Percentiles rank a stretch among this genome's conserved stretches.
phyloP scores from a whole-genome alignment of 92 coral and sea anemone species.

The Porites lobata region DNA sequence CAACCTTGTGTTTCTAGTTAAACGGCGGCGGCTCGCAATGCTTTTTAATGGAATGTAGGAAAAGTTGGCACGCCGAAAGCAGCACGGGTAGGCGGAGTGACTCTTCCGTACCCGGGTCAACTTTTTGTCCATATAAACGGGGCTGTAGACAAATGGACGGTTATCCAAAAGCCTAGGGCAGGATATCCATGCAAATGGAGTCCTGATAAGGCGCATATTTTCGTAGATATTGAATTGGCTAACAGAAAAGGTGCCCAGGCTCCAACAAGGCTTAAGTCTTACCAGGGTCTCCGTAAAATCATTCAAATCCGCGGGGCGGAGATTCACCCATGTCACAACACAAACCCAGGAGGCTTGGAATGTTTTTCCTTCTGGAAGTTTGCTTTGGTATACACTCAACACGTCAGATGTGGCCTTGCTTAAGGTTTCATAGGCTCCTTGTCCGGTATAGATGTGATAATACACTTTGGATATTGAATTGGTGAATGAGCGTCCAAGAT shows the following conservation, averaged over 20 bases:
- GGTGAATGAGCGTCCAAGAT: constrained; percentile 17
- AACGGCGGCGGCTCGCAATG: too few relatives aligned
- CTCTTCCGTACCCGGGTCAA: too few relatives aligned
- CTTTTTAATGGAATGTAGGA: too few relatives aligned
- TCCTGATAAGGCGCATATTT: too few relatives aligned
- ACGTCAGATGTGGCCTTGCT: constrained; percentile 49
- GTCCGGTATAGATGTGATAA: constrained; percentile 43
- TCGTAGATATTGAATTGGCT: background rate
- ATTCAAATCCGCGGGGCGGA: constrained; percentile 47
- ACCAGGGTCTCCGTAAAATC: constrained; percentile 32
- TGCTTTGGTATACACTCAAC: background rate
- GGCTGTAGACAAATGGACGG: too few relatives aligned
- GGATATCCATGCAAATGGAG: too few relatives aligned
- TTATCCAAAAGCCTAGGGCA: too few relatives aligned
- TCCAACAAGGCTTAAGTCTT: background rate
- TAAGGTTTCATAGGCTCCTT: background rate
- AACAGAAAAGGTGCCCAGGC: background rate
- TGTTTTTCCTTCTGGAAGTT: constrained; percentile 42
- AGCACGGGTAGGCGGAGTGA: too few relatives aligned
- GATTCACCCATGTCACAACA: constrained; percentile 66
- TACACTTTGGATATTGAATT: constrained; percentile 43
- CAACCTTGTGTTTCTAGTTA: too few relatives aligned
- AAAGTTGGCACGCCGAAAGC: too few relatives aligned
- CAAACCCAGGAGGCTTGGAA: constrained; percentile 49
- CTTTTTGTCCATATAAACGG: too few relatives aligned